Evolutionary conservation across 2,797 vertebrate genomes (phyloP), one percentile per base, ranked within the genome.

Genomic region (Pitangus sulphuratus): DNA sequence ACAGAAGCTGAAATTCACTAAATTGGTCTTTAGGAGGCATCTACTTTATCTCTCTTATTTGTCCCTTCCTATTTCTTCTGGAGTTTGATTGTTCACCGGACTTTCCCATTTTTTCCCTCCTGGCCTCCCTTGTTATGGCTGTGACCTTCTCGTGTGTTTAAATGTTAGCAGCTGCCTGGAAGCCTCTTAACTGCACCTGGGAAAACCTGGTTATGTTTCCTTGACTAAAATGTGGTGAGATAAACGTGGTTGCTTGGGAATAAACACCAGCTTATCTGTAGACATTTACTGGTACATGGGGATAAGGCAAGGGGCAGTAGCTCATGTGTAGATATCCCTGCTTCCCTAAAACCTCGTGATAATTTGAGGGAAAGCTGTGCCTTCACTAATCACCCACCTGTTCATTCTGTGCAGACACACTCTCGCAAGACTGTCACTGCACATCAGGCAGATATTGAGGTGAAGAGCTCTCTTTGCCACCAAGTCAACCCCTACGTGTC

Each of bases 1-100:
- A 28, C 61, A 92, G 79, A 78, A 76, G 89, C 16, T 83, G 87
- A 93, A 78, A 74, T 93, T 90, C 62, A 84, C 31, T 51, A 48
- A 75, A 72, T 78, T 75, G 61, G 50, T 83, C 92, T 84, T 94
- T 65, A 88, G 87, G 47, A 84, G 39, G 26, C 62, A 58, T 47
- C 51, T 76, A 22, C 51, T 94, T 91, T 51, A 45, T 40, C 30
- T 69, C 15, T 77, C 11, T 48, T 68, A 19, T 48, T 93, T 93
- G 28, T 75, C 24, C 45, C 21, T 92, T 77, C n/a, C 15, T 68
- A 30, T 78, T 95, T 72, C 69, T 82, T 17, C 5, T 6, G 42
- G 40, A 56, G 15, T 82, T 90, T 61, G 17, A 76, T 76, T 69
- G 72, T 11, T 62, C 76, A 78, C 12, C 47, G 69, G 65, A 72